Evolutionary conservation across 1,140 invertebrate species (phyloP).

Genomic region (Pemphigus obesinymphae): DNA sequence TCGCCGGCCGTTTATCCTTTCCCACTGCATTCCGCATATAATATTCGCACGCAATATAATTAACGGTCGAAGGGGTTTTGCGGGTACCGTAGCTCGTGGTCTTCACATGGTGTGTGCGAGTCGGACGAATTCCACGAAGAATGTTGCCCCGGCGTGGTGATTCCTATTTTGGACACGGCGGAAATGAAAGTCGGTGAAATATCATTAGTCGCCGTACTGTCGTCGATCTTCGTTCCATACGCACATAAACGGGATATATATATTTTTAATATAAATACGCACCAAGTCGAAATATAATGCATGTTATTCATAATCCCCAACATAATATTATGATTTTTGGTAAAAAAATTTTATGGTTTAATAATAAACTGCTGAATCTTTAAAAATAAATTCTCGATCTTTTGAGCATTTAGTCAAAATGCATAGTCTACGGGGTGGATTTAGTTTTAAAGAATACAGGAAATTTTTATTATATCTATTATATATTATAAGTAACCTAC

Average conservation of each 20-base stretch:
- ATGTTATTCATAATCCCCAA: background rate
- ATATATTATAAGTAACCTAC: too few relatives aligned
- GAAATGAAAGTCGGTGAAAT: constrained; percentile 41
- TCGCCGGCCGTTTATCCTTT: background rate
- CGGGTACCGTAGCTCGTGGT: too few relatives aligned
- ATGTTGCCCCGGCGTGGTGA: background rate
- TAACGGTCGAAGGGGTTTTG: background rate
- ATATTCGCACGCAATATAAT: background rate
- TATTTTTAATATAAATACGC: too few relatives aligned
- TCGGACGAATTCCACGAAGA: constrained; percentile 19
- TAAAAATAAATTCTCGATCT: background rate
- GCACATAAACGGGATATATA: background rate
- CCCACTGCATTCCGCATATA: background rate
- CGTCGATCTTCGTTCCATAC: background rate
- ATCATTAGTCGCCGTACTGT: constrained; percentile 27
- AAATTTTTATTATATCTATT: too few relatives aligned
- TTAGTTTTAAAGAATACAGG: too few relatives aligned
- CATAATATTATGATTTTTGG: background rate
- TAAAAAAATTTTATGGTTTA: too few relatives aligned
- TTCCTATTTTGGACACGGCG: constrained; percentile 32
- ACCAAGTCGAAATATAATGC: too few relatives aligned
- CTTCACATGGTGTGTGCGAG: background rate
- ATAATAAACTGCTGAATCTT: too few relatives aligned
- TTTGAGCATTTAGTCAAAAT: too few relatives aligned
- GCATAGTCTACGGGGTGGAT: too few relatives aligned